These are phyloP conservation scores for Monopis laevigella DNA, from an alignment of 2,888 invertebrate species.

Conservation along the genomic window DNA sequence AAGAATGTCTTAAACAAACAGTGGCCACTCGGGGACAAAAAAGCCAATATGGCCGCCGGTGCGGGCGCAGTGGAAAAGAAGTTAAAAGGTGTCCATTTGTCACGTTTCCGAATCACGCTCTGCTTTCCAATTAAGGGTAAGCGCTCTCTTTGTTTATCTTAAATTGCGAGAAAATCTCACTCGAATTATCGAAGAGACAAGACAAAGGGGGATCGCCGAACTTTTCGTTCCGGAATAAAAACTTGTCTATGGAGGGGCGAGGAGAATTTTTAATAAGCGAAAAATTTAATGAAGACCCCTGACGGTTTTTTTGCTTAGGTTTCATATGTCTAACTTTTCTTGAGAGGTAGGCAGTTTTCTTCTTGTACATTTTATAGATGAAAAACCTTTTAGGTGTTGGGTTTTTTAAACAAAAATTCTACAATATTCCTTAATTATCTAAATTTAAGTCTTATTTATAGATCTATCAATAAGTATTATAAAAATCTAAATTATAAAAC, in stretches of 20 bases:
- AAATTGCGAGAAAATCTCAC: slow-evolving; percentile 68
- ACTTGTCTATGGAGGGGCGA: slow-evolving; percentile 55
- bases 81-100: slow-evolving; percentile 69
- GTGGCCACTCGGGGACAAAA: slow-evolving; percentile 36
- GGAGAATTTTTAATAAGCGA: slow-evolving; percentile 68
- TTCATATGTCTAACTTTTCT: slow-evolving; percentile 38
- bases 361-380: slow-evolving; percentile 1
- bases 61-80: slow-evolving; percentile 62
- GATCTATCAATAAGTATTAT: too few species aligned
- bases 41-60: slow-evolving; percentile 58
- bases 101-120: slow-evolving; percentile 65
- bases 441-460: too few species aligned
- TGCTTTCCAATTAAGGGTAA: slow-evolving; percentile 68
- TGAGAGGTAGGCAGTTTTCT: slow-evolving; percentile 1
- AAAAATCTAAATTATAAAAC: too few species aligned
- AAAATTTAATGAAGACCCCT: slow-evolving; percentile 60
- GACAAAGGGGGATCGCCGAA: slow-evolving; percentile 54
- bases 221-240: slow-evolving; percentile 56
- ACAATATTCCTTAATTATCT: too few species aligned
- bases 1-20: slow-evolving; percentile 58
- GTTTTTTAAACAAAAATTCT: too few species aligned
- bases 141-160: slow-evolving; percentile 68
- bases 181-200: slow-evolving; percentile 65
- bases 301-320: slow-evolving; percentile 41
- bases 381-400: too few species aligned